These are phyloP conservation scores for Drosophila pseudotalamancana DNA, from an alignment of 2,888 invertebrate species.

Conservation along the genomic window DNA sequence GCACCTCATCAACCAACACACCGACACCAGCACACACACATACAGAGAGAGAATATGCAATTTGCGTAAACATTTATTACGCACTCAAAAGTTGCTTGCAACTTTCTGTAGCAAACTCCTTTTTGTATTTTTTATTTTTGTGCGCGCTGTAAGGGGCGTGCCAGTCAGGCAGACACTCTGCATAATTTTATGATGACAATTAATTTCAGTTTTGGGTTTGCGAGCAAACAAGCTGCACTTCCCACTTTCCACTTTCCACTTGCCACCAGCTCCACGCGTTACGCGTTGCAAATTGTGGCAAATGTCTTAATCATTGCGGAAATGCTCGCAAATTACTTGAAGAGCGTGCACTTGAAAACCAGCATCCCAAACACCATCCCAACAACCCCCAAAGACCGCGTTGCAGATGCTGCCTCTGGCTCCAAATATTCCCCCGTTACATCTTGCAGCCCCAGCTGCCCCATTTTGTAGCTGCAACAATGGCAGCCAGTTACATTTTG, in stretches of 20 bases:
- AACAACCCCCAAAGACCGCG: no score
- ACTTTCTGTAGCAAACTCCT: constrained; percentile 32
- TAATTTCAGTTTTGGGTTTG: constrained; percentile 58
- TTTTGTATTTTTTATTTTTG: not conserved
- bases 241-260: no score
- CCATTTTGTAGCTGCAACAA: constrained; percentile 28
- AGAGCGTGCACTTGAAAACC: constrained; percentile 46
- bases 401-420: no score
- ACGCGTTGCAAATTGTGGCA: constrained; percentile 30
- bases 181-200: constrained; percentile 73
- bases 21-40: constrained; percentile 1
- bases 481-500: constrained; percentile 34
- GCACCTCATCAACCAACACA: constrained; percentile 31
- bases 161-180: constrained; percentile 27
- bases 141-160: not conserved
- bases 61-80: constrained; percentile 74
- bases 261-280: not conserved
- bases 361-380: not conserved
- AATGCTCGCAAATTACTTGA: constrained; percentile 53
- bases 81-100: constrained; percentile 63
- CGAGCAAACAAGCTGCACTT: constrained; percentile 32
- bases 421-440: not conserved
- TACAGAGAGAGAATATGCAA: constrained; percentile 45
- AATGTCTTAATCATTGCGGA: constrained; percentile 60
- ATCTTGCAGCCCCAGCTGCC: not conserved